These are phyloP conservation scores for Myiagra hebetior DNA, from an alignment of 2,113 vertebrate species.

Conservation along the genomic window DNA sequence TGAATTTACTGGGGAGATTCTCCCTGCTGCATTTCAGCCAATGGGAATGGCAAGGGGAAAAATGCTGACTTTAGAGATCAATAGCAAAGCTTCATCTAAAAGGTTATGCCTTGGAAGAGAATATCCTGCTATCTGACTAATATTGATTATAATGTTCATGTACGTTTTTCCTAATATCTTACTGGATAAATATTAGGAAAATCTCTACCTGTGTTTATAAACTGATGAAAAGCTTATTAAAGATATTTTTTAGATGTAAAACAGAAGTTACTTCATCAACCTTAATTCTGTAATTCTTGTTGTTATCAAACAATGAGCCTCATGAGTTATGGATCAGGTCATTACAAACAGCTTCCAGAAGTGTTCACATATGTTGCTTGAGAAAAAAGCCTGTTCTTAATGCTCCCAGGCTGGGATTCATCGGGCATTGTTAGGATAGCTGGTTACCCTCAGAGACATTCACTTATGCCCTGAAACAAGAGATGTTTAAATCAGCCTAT, in stretches of 20 bases:
- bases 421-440: not conserved
- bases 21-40: not conserved
- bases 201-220: not conserved
- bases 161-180: not conserved
- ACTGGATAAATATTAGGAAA: not conserved
- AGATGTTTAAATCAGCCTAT: not conserved
- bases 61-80: not conserved
- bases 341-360: not conserved
- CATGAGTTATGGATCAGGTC: constrained; percentile 6
- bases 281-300: not conserved
- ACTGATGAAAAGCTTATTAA: not conserved
- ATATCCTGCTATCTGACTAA: not conserved
- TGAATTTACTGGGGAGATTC: not conserved
- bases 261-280: not conserved
- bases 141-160: not conserved
- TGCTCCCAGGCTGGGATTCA: not conserved
- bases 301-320: not conserved
- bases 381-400: not conserved
- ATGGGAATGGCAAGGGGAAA: not conserved
- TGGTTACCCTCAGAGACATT: not conserved
- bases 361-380: not conserved
- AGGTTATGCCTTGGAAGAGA: not conserved
- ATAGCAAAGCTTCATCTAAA: not conserved
- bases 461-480: not conserved
- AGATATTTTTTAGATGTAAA: not conserved